Evolutionary conservation across 2,888 invertebrate genomes (phyloP).

Genomic region (Caenorhabditis zanzibari): DNA sequence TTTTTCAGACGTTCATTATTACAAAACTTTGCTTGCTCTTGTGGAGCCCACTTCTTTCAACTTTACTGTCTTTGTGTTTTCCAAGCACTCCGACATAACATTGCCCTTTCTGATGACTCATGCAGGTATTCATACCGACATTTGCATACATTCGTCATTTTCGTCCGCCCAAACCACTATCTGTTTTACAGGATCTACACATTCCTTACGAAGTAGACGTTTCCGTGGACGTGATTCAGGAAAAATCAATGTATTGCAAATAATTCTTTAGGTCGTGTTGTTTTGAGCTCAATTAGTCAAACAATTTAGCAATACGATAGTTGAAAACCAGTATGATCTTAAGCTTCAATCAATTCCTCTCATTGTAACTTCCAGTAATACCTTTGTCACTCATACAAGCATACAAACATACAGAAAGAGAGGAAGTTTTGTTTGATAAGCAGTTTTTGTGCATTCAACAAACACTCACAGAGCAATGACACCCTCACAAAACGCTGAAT

Average conservation of each 20-base stretch:
- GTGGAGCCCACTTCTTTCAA: too few relatives aligned
- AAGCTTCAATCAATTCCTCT: too few relatives aligned
- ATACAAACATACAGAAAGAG: conserved; percentile 27
- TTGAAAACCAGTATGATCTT: too few relatives aligned
- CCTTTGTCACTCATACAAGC: conserved; percentile 36
- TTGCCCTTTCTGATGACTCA: conserved; percentile 25
- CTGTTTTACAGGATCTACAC: conserved; percentile 42
- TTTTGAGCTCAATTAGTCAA: too few relatives aligned
- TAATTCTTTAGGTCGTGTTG: not conserved
- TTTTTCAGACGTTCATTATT: too few relatives aligned
- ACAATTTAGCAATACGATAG: too few relatives aligned
- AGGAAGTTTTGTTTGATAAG: conserved; percentile 59
- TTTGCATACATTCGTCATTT: conserved; percentile 40
- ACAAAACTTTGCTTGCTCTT: too few relatives aligned
- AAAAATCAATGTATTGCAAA: not conserved
- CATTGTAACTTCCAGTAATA: conserved; percentile 11
- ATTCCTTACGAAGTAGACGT: conserved; percentile 34
- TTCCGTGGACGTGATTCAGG: not conserved
- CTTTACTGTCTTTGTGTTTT: not conserved
- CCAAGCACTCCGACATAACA: not conserved
- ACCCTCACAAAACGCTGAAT: conserved; percentile 59
- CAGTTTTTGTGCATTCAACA: conserved; percentile 58
- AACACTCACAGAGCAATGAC: conserved; percentile 59
- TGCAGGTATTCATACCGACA: conserved; percentile 32
- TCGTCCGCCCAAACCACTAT: conserved; percentile 23